phyloP scores from a whole-genome alignment of 2,888 invertebrate species.

The Cryptosula pallasiana region DNA sequence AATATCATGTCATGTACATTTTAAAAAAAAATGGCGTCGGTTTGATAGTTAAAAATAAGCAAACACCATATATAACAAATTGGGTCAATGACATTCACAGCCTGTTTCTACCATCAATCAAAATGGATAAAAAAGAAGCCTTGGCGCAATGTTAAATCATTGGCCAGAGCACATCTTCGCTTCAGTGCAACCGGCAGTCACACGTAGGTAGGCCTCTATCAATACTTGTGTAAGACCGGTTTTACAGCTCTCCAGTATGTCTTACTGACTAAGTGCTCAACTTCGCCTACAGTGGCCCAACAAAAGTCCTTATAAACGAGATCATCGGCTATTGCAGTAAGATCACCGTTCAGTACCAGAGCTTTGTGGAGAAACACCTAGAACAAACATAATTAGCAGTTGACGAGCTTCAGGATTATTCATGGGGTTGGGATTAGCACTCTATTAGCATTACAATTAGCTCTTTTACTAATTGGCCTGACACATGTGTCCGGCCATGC shows the following conservation, averaged over 20 bases:
- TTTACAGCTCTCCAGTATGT: neutral
- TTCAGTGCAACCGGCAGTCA: neutral
- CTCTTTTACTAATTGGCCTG: too few relatives aligned
- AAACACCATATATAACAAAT: too few relatives aligned
- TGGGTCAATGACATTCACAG: too few relatives aligned
- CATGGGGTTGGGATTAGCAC: too few relatives aligned
- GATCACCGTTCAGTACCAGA: neutral
- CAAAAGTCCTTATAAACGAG: neutral
- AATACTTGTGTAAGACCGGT: neutral
- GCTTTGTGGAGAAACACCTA: slow-evolving; percentile 20
- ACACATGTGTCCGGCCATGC: too few relatives aligned
- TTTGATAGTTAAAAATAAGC: too few relatives aligned
- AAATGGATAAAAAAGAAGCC: neutral
- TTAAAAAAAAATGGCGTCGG: too few relatives aligned
- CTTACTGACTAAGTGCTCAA: neutral
- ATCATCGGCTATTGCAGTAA: neutral
- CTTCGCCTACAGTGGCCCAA: neutral
- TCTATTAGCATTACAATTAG: too few relatives aligned
- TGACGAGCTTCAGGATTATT: too few relatives aligned
- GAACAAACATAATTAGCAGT: too few relatives aligned
- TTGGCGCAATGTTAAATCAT: neutral
- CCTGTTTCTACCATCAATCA: neutral
- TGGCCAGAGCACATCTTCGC: neutral
- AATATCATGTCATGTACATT: too few relatives aligned
- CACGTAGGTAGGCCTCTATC: neutral